These are phyloP conservation scores for Poeciliopsis prolifica DNA, from an alignment of 2,113 vertebrate genomes.

Conservation along the genomic window DNA sequence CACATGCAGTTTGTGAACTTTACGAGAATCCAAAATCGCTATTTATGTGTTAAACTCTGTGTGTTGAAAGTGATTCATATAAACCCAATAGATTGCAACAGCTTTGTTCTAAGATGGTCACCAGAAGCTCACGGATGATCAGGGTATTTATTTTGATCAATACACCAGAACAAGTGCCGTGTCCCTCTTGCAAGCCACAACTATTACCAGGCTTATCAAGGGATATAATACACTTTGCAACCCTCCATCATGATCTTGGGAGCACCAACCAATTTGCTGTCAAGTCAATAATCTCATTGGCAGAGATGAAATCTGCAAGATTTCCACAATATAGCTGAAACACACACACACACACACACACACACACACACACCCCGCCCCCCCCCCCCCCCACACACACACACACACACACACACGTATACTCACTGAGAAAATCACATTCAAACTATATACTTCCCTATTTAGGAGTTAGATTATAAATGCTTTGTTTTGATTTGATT, in stretches of 20 bases:
- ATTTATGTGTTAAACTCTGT: conserved; percentile 8
- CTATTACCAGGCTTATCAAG: conserved; percentile 50
- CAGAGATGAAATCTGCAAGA: conserved; percentile 32
- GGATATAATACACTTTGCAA: conserved; percentile 53
- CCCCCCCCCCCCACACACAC: too few species aligned
- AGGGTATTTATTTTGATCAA: conserved; percentile 59
- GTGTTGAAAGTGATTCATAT: conserved; percentile 21
- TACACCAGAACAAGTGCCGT: conserved; percentile 42
- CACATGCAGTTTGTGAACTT: neutral
- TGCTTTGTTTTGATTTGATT: conserved; percentile 3
- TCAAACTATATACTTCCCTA: conserved; percentile 5
- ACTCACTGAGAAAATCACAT: neutral
- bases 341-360: neutral
- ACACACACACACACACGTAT: neutral
- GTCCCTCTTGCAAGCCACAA: conserved; percentile 26
- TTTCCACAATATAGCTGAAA: conserved; percentile 17
- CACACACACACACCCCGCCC: neutral
- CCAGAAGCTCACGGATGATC: conserved; percentile 25
- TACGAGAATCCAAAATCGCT: too few species aligned
- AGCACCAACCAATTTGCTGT: conserved; percentile 43
- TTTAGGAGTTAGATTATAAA: conserved; percentile 7
- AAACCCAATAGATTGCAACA: conserved; percentile 29
- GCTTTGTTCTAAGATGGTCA: conserved; percentile 25
- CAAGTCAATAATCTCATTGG: conserved; percentile 57
- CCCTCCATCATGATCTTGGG: conserved; percentile 43